Conservation (phyloP, 2,888 invertebrate species). For the Leptothorax acervorum region DNA sequence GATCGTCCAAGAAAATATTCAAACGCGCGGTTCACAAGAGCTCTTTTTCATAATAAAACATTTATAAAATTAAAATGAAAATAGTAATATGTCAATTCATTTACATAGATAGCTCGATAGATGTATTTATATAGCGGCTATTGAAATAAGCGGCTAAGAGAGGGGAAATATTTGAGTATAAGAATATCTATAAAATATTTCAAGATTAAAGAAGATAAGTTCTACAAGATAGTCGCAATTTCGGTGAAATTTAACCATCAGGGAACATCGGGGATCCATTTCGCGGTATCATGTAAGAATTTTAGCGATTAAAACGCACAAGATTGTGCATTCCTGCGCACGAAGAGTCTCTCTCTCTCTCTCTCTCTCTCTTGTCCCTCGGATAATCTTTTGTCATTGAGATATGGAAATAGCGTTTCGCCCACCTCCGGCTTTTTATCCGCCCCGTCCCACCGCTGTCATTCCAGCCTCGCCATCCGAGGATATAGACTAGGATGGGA, state of each 20-base stretch:
- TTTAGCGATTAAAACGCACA: conserved; percentile 14
- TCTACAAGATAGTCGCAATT: neutral
- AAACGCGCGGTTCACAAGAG: neutral
- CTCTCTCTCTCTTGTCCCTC: neutral
- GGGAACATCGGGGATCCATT: neutral
- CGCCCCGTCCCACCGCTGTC: neutral
- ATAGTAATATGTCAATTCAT: neutral
- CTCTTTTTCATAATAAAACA: neutral
- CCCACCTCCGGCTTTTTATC: conserved; percentile 5
- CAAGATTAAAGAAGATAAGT: neutral
- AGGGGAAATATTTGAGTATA: neutral
- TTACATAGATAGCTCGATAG: neutral
- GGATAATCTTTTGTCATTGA: conserved; percentile 30
- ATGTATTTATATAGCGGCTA: neutral
- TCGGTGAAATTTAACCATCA: neutral
- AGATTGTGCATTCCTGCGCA: neutral
- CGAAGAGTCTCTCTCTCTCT: neutral
- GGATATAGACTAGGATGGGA: conserved; percentile 28
- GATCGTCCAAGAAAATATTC: neutral
- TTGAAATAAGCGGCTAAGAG: neutral
- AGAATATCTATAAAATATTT: conserved; percentile 4
- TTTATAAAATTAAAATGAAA: neutral
- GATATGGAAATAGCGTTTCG: conserved; percentile 43
- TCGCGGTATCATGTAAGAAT: neutral
- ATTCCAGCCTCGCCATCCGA: conserved; percentile 25